Evolutionary conservation across 2,797 vertebrate genomes (phyloP).

Genomic region (Malurus leucopterus): DNA sequence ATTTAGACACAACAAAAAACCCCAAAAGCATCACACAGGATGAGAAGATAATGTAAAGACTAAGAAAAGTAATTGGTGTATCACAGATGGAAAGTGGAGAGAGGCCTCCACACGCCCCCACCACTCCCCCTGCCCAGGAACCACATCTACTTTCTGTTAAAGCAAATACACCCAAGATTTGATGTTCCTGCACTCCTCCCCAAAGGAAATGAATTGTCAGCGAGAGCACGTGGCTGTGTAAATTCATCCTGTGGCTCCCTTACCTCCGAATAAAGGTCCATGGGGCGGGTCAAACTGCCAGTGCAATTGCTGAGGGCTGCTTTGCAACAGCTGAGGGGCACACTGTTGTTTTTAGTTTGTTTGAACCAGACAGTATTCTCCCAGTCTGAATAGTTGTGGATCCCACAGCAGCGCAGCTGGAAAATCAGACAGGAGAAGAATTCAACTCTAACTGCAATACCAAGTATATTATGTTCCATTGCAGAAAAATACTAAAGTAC

Average conservation of each 20-base stretch:
- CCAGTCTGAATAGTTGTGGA: conserved; percentile 95
- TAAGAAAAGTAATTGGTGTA: not conserved
- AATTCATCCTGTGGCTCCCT: not conserved
- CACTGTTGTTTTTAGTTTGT: conserved; percentile 92
- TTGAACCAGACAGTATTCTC: conserved; percentile 92
- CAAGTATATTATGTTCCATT: not conserved
- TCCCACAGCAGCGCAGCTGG: conserved; percentile 91
- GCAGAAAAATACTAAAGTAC: not conserved
- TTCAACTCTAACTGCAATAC: not conserved
- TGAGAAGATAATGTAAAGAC: not conserved
- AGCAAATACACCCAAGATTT: not conserved
- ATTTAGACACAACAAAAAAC: not conserved
- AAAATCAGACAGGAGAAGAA: not conserved
- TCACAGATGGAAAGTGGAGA: not conserved
- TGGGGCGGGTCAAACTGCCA: conserved; percentile 83
- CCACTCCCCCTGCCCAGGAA: not conserved
- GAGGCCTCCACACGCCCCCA: no score
- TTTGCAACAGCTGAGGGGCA: conserved; percentile 94
- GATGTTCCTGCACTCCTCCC: no score
- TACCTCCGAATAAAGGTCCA: conserved; percentile 93
- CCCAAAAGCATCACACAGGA: not conserved
- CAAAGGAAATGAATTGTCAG: not conserved
- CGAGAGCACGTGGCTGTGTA: rapidly evolving
- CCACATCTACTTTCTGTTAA: not conserved
- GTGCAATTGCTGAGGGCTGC: conserved; percentile 86